phyloP scores from a whole-genome alignment of 2,113 vertebrate genomes.

The Amblyornis subalaris region DNA sequence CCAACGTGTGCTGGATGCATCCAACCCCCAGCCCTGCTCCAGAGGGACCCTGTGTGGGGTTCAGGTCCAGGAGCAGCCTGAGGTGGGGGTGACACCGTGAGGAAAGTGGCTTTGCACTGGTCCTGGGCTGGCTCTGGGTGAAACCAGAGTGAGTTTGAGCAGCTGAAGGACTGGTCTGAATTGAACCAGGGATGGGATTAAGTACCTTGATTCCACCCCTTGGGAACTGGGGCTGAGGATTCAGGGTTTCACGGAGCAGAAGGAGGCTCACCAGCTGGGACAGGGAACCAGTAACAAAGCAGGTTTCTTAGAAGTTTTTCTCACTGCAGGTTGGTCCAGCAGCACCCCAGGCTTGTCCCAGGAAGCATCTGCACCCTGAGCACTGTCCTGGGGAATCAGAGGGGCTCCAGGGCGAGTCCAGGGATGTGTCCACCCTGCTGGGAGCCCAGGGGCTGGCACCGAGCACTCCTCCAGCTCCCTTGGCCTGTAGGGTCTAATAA shows the following conservation, averaged over 20 bases:
- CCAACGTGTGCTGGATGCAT: neutral
- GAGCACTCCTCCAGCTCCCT: neutral
- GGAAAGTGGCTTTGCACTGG: neutral
- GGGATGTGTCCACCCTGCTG: neutral
- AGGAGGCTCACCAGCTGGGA: neutral
- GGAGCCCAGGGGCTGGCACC: neutral
- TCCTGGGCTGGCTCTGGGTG: neutral
- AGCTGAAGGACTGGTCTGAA: neutral
- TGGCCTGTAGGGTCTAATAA: neutral
- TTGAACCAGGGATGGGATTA: neutral
- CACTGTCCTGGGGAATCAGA: neutral
- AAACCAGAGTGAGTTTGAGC: neutral
- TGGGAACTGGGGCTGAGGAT: accelerated
- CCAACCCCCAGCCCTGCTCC: neutral
- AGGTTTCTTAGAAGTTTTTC: neutral
- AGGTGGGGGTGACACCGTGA: neutral
- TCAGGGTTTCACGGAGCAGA: neutral
- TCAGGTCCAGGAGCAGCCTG: neutral
- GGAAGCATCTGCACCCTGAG: neutral
- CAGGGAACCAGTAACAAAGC: neutral
- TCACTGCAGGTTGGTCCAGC: neutral
- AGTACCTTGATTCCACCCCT: neutral
- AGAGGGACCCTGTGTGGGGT: neutral
- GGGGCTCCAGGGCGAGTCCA: accelerated
- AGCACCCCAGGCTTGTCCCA: neutral